Conservation (phyloP, 2,888 invertebrate genomes). For the Andrena camellia region DNA sequence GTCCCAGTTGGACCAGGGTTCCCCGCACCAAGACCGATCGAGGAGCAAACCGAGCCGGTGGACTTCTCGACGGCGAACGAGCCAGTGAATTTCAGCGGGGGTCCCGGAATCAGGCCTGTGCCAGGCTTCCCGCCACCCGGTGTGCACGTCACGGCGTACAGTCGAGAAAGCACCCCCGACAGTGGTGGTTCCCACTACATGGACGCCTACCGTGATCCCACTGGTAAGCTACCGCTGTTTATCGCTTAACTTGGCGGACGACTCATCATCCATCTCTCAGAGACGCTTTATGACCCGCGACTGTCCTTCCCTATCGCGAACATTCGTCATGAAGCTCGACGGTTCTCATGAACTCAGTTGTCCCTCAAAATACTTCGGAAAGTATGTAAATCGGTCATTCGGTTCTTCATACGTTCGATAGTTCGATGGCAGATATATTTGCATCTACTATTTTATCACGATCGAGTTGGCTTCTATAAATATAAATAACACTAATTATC, state of each 20-base stretch:
- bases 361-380: background rate
- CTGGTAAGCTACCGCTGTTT: constrained; percentile 87
- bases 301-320: constrained; percentile 37
- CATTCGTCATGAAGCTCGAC: constrained; percentile 18
- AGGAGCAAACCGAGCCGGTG: constrained; percentile 90
- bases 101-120: constrained; percentile 86
- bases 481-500: too few relatives aligned
- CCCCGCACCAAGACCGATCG: constrained; percentile 87
- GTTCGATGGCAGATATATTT: too few relatives aligned
- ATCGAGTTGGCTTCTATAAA: too few relatives aligned
- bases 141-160: constrained; percentile 88
- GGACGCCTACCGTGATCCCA: constrained; percentile 94
- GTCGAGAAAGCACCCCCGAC: constrained; percentile 95
- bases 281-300: constrained; percentile 57
- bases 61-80: constrained; percentile 90
- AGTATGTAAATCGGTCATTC: background rate
- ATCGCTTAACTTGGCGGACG: constrained; percentile 48
- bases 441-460: too few relatives aligned
- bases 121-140: constrained; percentile 88
- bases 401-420: background rate
- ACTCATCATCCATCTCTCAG: constrained; percentile 41
- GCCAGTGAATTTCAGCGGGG: constrained; percentile 88
- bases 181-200: constrained; percentile 95
- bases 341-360: background rate
- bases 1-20: constrained; percentile 86